A percentile compares a stretch with the other conserved stretches of the same genome.
Evolutionary conservation across 2,888 invertebrate genomes (phyloP).

Genomic region (Drosophila mimetica): DNA sequence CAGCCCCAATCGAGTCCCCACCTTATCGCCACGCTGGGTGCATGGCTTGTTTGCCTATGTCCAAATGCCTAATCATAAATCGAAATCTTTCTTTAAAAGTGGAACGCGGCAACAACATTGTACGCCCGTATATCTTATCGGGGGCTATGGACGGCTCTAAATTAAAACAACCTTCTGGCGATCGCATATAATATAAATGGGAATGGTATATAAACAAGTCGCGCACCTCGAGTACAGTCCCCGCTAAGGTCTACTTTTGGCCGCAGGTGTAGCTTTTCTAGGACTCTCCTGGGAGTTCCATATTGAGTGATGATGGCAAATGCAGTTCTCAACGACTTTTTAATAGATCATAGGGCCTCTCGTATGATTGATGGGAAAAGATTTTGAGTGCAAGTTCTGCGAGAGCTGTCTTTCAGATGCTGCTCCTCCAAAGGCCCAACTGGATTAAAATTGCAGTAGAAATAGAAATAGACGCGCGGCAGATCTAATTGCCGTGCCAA

Average conservation of each 20-base stretch:
- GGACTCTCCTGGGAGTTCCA: neutral
- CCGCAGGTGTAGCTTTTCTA: conserved; percentile 14
- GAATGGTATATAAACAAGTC: conserved; percentile 53
- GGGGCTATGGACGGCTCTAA: conserved; percentile 63
- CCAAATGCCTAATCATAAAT: conserved; percentile 71
- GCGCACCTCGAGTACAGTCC: conserved; percentile 36
- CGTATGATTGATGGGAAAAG: conserved; percentile 18
- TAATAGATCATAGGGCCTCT: conserved; percentile 1
- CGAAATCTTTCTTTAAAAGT: conserved; percentile 77
- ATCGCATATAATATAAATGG: conserved; percentile 64
- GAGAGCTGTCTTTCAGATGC: neutral
- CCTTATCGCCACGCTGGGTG: conserved; percentile 38
- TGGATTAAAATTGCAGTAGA: conserved; percentile 30
- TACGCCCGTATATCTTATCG: conserved; percentile 59
- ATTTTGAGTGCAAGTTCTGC: neutral
- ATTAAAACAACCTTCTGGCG: conserved; percentile 55
- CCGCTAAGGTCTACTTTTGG: conserved; percentile 7
- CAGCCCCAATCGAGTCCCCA: conserved; percentile 27
- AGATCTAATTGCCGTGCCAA: conserved; percentile 66
- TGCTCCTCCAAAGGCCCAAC: neutral
- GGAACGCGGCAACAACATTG: conserved; percentile 52
- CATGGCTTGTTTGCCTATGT: conserved; percentile 68
- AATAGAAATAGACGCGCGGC: conserved; percentile 55
- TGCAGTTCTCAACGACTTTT: neutral
- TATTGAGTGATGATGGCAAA: conserved; percentile 20